Evolutionary conservation across 2,888 invertebrate genomes (phyloP).

Genomic region (Callimorpha dominula): DNA sequence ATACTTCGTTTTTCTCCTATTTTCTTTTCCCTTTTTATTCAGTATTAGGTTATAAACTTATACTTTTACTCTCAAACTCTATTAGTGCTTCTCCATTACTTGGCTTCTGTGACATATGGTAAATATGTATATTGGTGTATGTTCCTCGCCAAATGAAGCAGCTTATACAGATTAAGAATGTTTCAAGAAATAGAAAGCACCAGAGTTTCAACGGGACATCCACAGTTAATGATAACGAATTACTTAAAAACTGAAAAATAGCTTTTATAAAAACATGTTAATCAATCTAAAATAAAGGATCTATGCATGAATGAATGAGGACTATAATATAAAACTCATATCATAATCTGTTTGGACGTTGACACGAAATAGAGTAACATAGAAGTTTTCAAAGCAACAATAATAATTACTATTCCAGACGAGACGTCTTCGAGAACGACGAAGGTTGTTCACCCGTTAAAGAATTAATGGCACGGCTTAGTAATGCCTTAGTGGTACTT

Average conservation of each 20-base stretch:
- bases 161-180: too few species aligned
- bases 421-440: conserved; percentile 66
- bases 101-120: too few species aligned
- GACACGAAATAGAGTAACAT: conserved; percentile 58
- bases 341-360: conserved; percentile 54
- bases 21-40: too few species aligned
- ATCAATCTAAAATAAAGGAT: not conserved
- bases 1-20: too few species aligned
- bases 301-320: not conserved
- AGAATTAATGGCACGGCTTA: conserved; percentile 77
- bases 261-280: not conserved
- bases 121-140: too few species aligned
- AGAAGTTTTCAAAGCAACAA: conserved; percentile 65
- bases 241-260: not conserved
- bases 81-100: too few species aligned
- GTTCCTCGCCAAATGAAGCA: too few species aligned
- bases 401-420: conserved; percentile 83
- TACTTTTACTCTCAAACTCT: too few species aligned
- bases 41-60: too few species aligned
- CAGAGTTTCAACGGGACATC: not conserved
- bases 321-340: conserved; percentile 26
- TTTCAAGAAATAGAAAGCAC: too few species aligned
- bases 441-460: conserved; percentile 79
- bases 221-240: not conserved
- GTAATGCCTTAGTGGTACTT: conserved; percentile 71